Evolutionary conservation across 2,113 vertebrate species (phyloP).

Genomic region (Hemichromis elongatus): DNA sequence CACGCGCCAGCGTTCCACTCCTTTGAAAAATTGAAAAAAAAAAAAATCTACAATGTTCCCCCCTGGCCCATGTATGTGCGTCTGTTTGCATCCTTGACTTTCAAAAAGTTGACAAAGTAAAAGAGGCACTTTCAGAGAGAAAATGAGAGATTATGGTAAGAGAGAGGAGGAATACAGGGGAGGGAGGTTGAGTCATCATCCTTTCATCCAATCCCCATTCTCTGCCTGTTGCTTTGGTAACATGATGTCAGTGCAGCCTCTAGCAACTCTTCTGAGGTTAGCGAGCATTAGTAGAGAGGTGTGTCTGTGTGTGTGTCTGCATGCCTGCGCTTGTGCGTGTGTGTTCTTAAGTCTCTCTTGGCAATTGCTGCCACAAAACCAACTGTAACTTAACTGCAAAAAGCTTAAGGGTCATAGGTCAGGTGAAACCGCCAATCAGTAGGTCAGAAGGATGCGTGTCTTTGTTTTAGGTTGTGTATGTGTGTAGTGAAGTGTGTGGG

Average conservation of each 20-base stretch:
- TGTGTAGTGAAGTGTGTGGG: neutral
- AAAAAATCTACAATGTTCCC: neutral
- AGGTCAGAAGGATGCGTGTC: neutral
- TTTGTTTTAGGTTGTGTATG: neutral
- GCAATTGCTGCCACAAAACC: neutral
- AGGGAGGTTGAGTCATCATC: slow-evolving; percentile 59
- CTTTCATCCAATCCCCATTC: slow-evolving; percentile 45
- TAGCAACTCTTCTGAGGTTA: slow-evolving; percentile 48
- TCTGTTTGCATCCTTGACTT: slow-evolving; percentile 1
- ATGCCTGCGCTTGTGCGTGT: neutral
- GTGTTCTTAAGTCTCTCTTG: neutral
- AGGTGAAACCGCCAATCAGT: neutral
- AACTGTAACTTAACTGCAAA: neutral
- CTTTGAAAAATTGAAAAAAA: neutral
- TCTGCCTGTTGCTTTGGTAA: slow-evolving; percentile 70
- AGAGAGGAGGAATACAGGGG: slow-evolving; percentile 14
- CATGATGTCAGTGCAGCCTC: slow-evolving; percentile 60
- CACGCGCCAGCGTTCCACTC: neutral
- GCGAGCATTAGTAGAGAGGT: slow-evolving; percentile 9
- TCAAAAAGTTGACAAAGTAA: slow-evolving; percentile 47
- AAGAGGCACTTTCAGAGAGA: slow-evolving; percentile 23
- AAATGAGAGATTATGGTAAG: neutral
- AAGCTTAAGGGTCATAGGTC: neutral
- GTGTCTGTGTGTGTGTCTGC: neutral
- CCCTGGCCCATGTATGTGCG: neutral